Percentiles rank a stretch among this genome's conserved stretches.
These are phyloP conservation scores for Onychomys torridus DNA, from an alignment of 2,797 vertebrate species.

Conservation along the genomic window DNA sequence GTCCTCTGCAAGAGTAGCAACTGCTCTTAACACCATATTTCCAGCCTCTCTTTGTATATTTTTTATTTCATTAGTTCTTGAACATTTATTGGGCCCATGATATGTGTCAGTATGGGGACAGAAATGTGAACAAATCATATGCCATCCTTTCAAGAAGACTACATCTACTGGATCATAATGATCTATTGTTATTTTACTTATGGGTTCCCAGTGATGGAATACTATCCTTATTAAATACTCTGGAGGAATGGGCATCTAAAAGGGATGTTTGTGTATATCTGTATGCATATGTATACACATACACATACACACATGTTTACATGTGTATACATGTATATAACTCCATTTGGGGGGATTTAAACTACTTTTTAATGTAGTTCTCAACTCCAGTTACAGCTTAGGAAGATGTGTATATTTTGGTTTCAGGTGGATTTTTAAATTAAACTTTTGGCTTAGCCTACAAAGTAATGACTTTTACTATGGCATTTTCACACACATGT, in stretches of 20 bases:
- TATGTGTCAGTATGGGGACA: not conserved
- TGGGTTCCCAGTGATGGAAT: not conserved
- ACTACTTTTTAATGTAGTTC: not conserved
- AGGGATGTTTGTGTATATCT: not conserved
- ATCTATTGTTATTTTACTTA: not conserved
- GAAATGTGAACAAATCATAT: not conserved
- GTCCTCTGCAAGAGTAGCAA: not conserved
- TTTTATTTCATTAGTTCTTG: slow-evolving; percentile 27
- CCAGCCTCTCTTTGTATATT: not conserved
- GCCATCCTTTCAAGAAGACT: not conserved
- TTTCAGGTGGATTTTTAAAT: not conserved
- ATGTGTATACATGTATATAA: too few species aligned
- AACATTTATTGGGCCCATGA: slow-evolving; percentile 12
- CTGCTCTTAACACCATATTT: too few species aligned
- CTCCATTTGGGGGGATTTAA: not conserved
- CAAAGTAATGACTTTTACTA: not conserved
- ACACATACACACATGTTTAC: not conserved
- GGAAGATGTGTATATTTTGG: not conserved
- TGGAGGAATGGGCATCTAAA: not conserved
- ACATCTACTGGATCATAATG: not conserved
- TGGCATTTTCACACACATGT: not conserved
- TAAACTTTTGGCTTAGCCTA: not conserved
- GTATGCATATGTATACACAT: rapidly evolving
- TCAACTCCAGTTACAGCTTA: not conserved
- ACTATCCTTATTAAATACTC: not conserved